Evolutionary conservation across 1,140 invertebrate genomes (phyloP), one percentile per base, ranked within the genome.

Genomic region (Chironomus striatipennis): DNA sequence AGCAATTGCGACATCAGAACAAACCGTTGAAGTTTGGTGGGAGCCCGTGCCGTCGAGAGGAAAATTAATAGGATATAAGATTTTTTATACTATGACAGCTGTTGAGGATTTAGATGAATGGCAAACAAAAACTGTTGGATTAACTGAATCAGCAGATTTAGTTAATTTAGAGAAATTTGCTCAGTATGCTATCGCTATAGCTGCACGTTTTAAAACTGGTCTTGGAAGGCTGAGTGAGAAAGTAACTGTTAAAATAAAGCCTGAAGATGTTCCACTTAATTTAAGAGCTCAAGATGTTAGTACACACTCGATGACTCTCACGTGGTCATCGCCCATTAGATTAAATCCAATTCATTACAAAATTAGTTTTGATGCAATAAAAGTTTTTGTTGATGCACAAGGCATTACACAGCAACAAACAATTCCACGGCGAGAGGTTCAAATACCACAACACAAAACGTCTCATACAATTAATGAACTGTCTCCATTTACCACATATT

Each of bases 21-120:
- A 93, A 8, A 93, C 92, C 70, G 92, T 97, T 0, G 93, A 97
- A 84, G 92, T 98, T 1, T 97, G 95, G 91, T 97, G 97, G 97
- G 94, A 98, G 80, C 88, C 92, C 1, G 93, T 96, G n/a, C 93
- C 93, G 15, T 91, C 90, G 43, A 86, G 93, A 72, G 89, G 90
- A 76, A 90, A 95, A 80, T 89, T 97, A 70, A 86, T 92, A 21
- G 95, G 96, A n/a, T 98, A 98, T 79, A 88, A 93, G 79, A 92
- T 97, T 76, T 96, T 96, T 80, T 97, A 96, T 79, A 95, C 93
- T 1, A 95, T 93, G 88, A 94, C 93, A 0, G 92, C 94, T 0
- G 93, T 95, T 0, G 94, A 95, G 79, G 94, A 97, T 84, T 84
- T 97, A 73, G 94, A 97, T 79, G 90, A 92, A 78, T 97, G 95